These are phyloP conservation scores for Stigmatopora nigra DNA, from an alignment of 2,113 vertebrate species.

Conservation along the genomic window DNA sequence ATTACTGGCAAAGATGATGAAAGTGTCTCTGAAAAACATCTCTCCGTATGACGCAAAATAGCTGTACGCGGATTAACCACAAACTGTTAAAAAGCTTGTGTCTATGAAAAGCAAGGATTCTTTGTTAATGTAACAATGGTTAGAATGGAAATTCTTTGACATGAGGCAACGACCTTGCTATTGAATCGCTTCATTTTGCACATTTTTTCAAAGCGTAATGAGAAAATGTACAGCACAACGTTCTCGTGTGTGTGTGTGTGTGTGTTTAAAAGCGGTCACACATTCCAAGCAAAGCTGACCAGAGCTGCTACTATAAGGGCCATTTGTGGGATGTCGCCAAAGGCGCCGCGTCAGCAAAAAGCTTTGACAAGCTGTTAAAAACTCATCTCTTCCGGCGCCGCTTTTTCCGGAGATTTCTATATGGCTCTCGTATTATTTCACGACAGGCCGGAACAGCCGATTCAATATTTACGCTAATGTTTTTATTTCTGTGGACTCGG, in stretches of 20 bases:
- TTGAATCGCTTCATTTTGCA: not conserved
- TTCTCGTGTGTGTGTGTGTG: not conserved
- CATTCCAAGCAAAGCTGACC: not conserved
- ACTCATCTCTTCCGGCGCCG: not conserved
- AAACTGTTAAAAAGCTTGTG: not conserved
- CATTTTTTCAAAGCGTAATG: not conserved
- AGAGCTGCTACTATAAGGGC: not conserved
- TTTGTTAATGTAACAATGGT: not conserved
- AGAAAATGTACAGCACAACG: not conserved
- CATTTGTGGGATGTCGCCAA: not conserved
- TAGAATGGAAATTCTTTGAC: not conserved
- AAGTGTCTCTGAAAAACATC: not conserved
- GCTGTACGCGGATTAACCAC: not conserved
- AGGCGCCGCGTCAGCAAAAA: constrained; percentile 2
- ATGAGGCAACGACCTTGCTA: not conserved
- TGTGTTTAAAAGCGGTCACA: not conserved
- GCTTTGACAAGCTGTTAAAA: constrained; percentile 10
- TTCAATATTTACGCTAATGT: too few relatives aligned
- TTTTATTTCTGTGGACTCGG: too few relatives aligned
- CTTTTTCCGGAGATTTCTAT: not conserved
- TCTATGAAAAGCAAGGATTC: constrained; percentile 17
- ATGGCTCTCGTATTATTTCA: not conserved
- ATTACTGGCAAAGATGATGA: not conserved
- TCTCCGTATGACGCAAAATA: not conserved
- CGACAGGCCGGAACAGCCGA: too few relatives aligned